Evolutionary conservation across 2,113 vertebrate species (phyloP), one percentile per base, ranked within the genome.

Genomic region (Hymenochirus boettgeri): DNA sequence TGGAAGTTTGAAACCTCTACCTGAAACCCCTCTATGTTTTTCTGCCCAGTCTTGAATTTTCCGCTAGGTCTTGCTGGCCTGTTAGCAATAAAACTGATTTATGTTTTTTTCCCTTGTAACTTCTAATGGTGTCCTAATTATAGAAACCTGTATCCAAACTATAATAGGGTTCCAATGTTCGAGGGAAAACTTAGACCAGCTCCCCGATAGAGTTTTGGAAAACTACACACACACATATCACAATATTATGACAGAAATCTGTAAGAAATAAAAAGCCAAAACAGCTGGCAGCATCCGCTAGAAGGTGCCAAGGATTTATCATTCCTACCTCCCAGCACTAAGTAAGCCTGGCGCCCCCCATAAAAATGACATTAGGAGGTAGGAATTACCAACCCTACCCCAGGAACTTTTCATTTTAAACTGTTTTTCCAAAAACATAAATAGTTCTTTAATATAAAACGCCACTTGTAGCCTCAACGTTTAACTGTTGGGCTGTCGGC

Each of bases 91-190:
- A 24, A n/a, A n/a, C n/a, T n/a, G n/a, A n/a, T n/a, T n/a, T n/a
- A n/a, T n/a, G 13, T 12, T 7, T 35, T 46, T 24, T 46, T 58
- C 29, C 51, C 18, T 35, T 27, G 39, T 45, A 63, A 39, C 48
- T 4, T 22, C 24, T 17, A 39, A 54, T 31, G 52, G 52, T 25
- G 50, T 58, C 22, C 63, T 58, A 58, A 66, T 66, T 50, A 48
- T 51, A 57, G 45, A 24, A 24, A 7, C 7, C 1, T 47, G 27
- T 66, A 58, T 22, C 33, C 17, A 2, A 19, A 54, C 58, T 50
- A 26, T 25, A 58, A 50, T 57, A 57, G 54, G 10, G 5, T 33
- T n/a, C n/a, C n/a, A n/a, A n/a, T n/a, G n/a, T n/a, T n/a, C n/a
- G n/a, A n/a, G n/a, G n/a, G n/a, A n/a, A n/a, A n/a, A n/a, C n/a